Evolutionary conservation across 1,140 invertebrate genomes (phyloP), one percentile per base, ranked within the genome.

Genomic region (Akabosia matsudoensis): DNA sequence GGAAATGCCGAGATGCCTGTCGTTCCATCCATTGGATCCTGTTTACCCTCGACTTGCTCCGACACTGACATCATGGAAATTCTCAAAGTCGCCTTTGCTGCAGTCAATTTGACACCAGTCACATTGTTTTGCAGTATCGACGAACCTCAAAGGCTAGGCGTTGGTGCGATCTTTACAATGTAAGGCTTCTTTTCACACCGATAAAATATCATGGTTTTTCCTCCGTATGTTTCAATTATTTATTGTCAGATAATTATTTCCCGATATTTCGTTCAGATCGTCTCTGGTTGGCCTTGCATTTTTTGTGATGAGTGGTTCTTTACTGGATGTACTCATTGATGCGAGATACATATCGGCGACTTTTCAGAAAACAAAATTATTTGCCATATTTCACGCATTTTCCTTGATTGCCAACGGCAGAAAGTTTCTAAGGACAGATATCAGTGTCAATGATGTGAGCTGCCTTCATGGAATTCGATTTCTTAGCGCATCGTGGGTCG

Each of bases 381-480:
- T 45, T 45, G 7, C 37, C 37, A 18, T 45, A 18, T 56, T 56
- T 54, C 18, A 18, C 3, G 30, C 70, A 1, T 72, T 72, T 24
- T 72, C 70, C 1, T 13, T 72, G 18, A 4, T 14, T 24, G 24
- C 33, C 18, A 72, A 72, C 24, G 31, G 3, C 2, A 37, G 26
- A 22, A 33, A 37, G 24, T 72, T 34, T 13, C 4, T 37, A 24
- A 72, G 33, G 10, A 72, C 70, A 16, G 24, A 37, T 14, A 14
- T 2, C 1, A 37, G 33, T 13, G 2, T 70, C 1, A 70, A 74
- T 3, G 33, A 56, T 16, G 16, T 78, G 13, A 33, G 73, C 18
- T 78, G 67, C 54, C 30, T 78, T 10, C 67, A 78, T 74, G 77
- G 77, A 2, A 73, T 78, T 13, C 64, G 77, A 1, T 72, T 78